Evolutionary conservation across 2,888 invertebrate species (phyloP).

Genomic region (Colostygia pectinataria): DNA sequence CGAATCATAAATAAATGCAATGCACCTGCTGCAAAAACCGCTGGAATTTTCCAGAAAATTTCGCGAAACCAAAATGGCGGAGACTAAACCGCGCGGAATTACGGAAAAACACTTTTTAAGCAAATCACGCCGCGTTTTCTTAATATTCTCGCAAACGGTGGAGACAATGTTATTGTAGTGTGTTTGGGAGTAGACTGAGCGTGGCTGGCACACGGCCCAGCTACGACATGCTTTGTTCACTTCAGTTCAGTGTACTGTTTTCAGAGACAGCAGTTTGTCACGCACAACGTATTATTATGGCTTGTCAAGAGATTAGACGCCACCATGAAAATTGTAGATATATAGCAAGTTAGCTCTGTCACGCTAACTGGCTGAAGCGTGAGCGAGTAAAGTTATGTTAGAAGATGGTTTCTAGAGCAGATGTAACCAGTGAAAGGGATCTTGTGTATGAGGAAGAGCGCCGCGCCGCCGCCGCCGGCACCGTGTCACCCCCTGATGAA

Average conservation of each 20-base stretch:
- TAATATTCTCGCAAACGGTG: slow-evolving; percentile 30
- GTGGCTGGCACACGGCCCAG: slow-evolving; percentile 60
- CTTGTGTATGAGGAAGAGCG: too few relatives aligned
- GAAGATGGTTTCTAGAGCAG: too few relatives aligned
- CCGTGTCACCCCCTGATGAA: too few relatives aligned
- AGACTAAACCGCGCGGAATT: slow-evolving; percentile 27
- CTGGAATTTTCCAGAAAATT: slow-evolving; percentile 48
- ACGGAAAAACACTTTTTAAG: slow-evolving; percentile 33
- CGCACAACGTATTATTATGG: slow-evolving; percentile 47
- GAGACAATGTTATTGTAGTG: slow-evolving; percentile 61
- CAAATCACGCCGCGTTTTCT: slow-evolving; percentile 33
- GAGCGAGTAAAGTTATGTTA: too few relatives aligned
- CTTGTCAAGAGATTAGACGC: slow-evolving; percentile 34
- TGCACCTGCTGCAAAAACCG: slow-evolving; percentile 36
- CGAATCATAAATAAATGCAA: slow-evolving; percentile 24
- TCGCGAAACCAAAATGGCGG: slow-evolving; percentile 31
- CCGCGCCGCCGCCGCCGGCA: too few relatives aligned
- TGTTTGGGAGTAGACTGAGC: slow-evolving; percentile 65
- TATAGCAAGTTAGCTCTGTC: slow-evolving; percentile 6
- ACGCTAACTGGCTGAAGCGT: too few relatives aligned
- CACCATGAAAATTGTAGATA: slow-evolving; percentile 36
- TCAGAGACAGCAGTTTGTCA: slow-evolving; percentile 57
- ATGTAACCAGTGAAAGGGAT: too few relatives aligned
- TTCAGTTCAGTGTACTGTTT: slow-evolving; percentile 63
- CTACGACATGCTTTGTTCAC: slow-evolving; percentile 58